Evolutionary conservation across 2,113 vertebrate species (phyloP).

Genomic region (Lota lota): DNA sequence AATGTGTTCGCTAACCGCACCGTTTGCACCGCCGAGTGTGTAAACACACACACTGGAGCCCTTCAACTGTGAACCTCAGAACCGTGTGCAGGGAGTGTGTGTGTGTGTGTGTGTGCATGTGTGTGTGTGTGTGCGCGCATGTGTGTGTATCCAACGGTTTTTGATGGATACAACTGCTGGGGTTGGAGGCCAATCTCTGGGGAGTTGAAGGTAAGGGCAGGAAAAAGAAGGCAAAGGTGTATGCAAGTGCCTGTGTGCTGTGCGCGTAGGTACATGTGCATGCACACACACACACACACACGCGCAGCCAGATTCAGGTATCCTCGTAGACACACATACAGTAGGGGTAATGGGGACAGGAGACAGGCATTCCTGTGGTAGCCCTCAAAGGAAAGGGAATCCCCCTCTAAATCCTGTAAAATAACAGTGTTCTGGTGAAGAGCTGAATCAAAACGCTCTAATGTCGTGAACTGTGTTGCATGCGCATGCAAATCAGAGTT

Average conservation of each 20-base stretch:
- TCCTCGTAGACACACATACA: constrained; percentile 54
- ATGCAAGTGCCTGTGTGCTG: constrained; percentile 23
- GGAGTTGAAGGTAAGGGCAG: constrained; percentile 68
- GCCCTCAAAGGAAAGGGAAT: constrained; percentile 77
- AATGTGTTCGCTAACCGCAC: constrained; percentile 58
- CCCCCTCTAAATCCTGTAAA: constrained; percentile 50
- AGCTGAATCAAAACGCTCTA: too few relatives aligned
- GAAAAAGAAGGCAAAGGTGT: constrained; percentile 65
- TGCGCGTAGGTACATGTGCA: constrained; percentile 26
- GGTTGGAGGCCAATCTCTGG: constrained; percentile 42
- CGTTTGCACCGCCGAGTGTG: constrained; percentile 54
- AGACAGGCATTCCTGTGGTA: constrained; percentile 84
- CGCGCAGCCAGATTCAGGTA: constrained; percentile 35
- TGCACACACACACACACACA: constrained; percentile 11
- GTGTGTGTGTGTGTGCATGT: constrained; percentile 4
- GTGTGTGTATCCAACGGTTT: constrained; percentile 4
- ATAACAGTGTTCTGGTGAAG: constrained; percentile 51
- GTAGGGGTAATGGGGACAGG: constrained; percentile 74
- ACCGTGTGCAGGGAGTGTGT: constrained; percentile 5
- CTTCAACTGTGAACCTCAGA: constrained; percentile 15
- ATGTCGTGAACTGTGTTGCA: too few relatives aligned
- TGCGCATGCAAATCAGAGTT: too few relatives aligned
- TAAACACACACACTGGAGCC: constrained; percentile 48
- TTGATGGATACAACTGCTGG: constrained; percentile 16
- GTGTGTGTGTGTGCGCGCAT: constrained; percentile 3